These are phyloP conservation scores for Drosophila parabipectinata DNA, from an alignment of 1,140 invertebrate species.

Conservation along the genomic window DNA sequence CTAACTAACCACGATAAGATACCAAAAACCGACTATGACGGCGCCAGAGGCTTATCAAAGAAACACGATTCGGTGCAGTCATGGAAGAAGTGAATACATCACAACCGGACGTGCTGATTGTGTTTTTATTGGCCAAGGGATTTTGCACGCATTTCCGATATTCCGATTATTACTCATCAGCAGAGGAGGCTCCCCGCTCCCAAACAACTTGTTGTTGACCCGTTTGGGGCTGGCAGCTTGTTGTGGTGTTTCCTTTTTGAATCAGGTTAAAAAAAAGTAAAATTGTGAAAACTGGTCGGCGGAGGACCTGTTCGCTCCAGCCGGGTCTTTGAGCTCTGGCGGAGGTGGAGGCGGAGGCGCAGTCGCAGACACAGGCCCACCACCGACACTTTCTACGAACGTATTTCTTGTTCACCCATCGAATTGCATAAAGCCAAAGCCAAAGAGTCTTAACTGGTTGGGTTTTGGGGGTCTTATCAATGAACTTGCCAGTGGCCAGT, in stretches of 20 bases:
- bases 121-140: conserved; percentile 49
- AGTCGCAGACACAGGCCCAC: conserved; percentile 12
- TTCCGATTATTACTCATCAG: conserved; percentile 57
- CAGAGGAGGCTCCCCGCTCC: too few relatives aligned
- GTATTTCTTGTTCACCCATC: conserved; percentile 18
- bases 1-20: conserved; percentile 73
- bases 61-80: conserved; percentile 18
- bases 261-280: conserved; percentile 74
- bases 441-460: conserved; percentile 30
- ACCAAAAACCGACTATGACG: conserved; percentile 45
- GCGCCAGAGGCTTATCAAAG: conserved; percentile 56
- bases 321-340: conserved; percentile 27
- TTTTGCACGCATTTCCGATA: conserved; percentile 70
- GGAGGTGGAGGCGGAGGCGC: neutral
- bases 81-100: conserved; percentile 1
- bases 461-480: conserved; percentile 63
- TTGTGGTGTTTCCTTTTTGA: conserved; percentile 69
- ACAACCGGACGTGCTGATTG: conserved; percentile 56
- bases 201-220: conserved; percentile 62
- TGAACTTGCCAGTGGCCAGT: conserved; percentile 64
- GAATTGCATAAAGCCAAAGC: conserved; percentile 67
- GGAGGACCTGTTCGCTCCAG: conserved; percentile 48
- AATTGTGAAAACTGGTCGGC: conserved; percentile 67
- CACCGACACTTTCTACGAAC: conserved; percentile 67
- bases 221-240: conserved; percentile 36